Evolutionary conservation across 2,797 vertebrate species (phyloP).

Genomic region (Acipenser oxyrinchus): DNA sequence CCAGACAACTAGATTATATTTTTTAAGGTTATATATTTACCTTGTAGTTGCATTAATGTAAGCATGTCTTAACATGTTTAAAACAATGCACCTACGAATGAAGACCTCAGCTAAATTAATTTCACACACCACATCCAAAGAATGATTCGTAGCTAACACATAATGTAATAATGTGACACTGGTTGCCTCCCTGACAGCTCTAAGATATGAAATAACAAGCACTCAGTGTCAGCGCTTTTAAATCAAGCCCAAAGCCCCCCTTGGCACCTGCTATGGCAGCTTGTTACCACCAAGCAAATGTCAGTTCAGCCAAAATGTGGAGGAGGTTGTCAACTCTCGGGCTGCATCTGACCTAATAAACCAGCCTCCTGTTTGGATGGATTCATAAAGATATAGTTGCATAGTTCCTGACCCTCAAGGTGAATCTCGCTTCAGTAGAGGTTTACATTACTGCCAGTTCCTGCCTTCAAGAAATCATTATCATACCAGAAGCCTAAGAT

Average conservation of each 20-base stretch:
- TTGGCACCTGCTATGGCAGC: constrained; percentile 56
- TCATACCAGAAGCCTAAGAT: not conserved
- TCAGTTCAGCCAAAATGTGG: constrained; percentile 54
- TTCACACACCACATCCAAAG: constrained; percentile 29
- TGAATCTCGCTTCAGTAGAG: not conserved
- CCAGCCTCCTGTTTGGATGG: constrained; percentile 25
- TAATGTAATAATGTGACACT: constrained; percentile 71
- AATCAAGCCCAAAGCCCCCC: constrained; percentile 63
- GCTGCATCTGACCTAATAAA: constrained; percentile 24
- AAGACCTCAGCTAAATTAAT: not conserved
- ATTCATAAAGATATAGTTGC: constrained; percentile 14
- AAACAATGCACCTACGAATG: no score
- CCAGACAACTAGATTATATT: no score
- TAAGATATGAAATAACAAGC: constrained; percentile 80
- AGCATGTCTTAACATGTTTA: no score
- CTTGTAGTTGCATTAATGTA: no score
- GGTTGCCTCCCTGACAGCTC: constrained; percentile 72
- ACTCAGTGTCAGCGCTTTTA: constrained; percentile 73
- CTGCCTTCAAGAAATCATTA: not conserved
- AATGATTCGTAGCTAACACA: constrained; percentile 51
- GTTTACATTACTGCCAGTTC: not conserved
- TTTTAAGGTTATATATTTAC: no score
- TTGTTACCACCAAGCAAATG: constrained; percentile 76
- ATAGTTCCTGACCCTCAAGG: constrained; percentile 2
- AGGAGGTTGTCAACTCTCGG: constrained; percentile 55